A percentile compares a stretch with the other conserved stretches of the same genome.
Evolutionary conservation across 2,797 vertebrate genomes (phyloP).

Genomic region (Todus mexicanus): DNA sequence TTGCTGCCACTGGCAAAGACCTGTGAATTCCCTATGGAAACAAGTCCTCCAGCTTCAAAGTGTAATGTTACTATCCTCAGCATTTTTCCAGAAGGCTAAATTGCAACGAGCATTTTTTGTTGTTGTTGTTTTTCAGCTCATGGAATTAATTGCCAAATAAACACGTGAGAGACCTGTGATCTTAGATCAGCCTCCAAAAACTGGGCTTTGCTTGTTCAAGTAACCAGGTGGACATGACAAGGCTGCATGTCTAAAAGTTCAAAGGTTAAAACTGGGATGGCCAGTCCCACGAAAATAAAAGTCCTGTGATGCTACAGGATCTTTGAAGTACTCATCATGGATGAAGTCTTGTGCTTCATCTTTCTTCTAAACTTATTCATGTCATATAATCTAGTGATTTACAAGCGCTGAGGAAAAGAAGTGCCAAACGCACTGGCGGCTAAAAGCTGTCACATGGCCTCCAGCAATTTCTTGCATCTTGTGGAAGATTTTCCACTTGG

Average conservation of each 20-base stretch:
- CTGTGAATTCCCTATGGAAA: background rate
- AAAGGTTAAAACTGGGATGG: background rate
- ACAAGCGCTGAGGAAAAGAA: background rate
- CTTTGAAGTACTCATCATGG: background rate
- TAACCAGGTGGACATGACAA: conserved; percentile 3
- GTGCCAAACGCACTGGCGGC: background rate
- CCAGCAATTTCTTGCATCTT: background rate
- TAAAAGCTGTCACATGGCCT: background rate
- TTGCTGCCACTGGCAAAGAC: background rate
- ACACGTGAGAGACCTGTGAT: conserved; percentile 8
- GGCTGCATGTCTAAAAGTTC: background rate
- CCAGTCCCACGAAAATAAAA: conserved; percentile 27
- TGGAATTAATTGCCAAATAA: background rate
- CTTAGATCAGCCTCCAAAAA: background rate
- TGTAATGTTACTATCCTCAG: conserved; percentile 51
- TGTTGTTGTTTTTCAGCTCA: background rate
- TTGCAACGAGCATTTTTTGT: background rate
- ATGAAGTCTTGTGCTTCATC: background rate
- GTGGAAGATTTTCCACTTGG: background rate
- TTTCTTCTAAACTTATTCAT: conserved; percentile 16
- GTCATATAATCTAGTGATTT: conserved; percentile 22
- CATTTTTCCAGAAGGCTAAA: conserved; percentile 1
- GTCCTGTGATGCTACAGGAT: background rate
- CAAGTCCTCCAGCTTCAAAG: background rate
- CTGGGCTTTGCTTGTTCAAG: background rate